These are phyloP conservation scores for Eubucco bourcierii DNA, from an alignment of 2,113 vertebrate genomes.

Conservation along the genomic window DNA sequence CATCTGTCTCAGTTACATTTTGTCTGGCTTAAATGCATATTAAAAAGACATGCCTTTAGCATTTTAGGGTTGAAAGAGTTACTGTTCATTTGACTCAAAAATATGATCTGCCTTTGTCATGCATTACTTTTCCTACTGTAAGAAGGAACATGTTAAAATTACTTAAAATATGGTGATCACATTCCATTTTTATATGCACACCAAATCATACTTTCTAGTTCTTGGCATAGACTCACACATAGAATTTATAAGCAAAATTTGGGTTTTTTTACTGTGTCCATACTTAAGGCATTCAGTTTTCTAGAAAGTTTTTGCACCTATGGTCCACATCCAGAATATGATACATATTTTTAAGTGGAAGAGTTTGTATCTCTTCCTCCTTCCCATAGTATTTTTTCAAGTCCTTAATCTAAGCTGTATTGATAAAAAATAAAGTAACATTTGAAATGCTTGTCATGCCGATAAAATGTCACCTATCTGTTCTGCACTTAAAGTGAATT, in stretches of 20 bases:
- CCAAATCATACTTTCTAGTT: not conserved
- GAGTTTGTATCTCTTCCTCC: not conserved
- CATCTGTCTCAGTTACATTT: not conserved
- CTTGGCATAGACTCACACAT: not conserved
- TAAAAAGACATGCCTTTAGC: not conserved
- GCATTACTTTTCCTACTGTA: not conserved
- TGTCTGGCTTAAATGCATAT: not conserved
- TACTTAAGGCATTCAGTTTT: not conserved
- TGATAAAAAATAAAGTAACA: not conserved
- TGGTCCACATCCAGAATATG: not conserved
- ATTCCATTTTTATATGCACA: not conserved
- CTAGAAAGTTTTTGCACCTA: not conserved
- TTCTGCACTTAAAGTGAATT: not conserved
- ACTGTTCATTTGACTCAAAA: not conserved
- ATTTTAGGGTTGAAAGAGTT: not conserved
- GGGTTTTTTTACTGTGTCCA: not conserved
- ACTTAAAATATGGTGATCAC: not conserved
- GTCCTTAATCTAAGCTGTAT: not conserved
- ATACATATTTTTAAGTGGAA: not conserved
- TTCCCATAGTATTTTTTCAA: not conserved
- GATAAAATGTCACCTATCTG: not conserved
- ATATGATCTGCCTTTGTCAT: not conserved
- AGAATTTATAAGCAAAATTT: not conserved
- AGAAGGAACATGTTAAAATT: not conserved
- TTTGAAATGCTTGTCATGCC: not conserved